Conservation (phyloP, 2,113 vertebrate genomes). For the Macaca fascicularis region DNA sequence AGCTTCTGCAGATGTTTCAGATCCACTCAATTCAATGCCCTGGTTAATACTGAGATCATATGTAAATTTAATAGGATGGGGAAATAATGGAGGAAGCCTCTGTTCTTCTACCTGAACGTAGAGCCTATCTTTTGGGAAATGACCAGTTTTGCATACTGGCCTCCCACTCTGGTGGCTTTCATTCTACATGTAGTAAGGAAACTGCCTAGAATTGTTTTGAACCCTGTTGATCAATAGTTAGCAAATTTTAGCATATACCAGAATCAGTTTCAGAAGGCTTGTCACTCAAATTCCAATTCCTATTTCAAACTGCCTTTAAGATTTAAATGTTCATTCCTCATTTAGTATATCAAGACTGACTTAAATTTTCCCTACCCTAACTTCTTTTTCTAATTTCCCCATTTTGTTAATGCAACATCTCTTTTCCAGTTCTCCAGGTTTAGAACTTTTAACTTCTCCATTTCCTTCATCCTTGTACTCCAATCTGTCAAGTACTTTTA, state of each 20-base stretch:
- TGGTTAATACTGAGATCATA: neutral
- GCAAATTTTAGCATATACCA: neutral
- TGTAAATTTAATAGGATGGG: neutral
- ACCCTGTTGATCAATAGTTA: neutral
- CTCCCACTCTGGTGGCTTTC: neutral
- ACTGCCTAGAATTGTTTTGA: neutral
- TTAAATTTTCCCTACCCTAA: neutral
- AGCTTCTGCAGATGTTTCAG: neutral
- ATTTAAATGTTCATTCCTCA: neutral
- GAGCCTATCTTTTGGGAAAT: slow-evolving; percentile 31
- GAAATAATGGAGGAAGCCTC: neutral
- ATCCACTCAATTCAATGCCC: neutral
- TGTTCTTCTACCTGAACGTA: neutral
- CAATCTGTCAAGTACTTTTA: neutral
- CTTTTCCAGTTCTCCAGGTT: neutral
- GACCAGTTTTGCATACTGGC: neutral
- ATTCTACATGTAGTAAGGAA: neutral
- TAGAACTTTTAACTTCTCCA: slow-evolving; percentile 7
- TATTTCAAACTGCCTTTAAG: neutral
- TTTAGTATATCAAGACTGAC: neutral
- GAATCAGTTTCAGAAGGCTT: slow-evolving; percentile 17
- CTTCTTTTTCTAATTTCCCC: neutral
- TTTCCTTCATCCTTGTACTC: neutral
- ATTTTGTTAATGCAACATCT: neutral
- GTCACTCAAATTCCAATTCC: neutral